Conservation (phyloP, 2,113 vertebrate species). For the Tyrannus savana region DNA sequence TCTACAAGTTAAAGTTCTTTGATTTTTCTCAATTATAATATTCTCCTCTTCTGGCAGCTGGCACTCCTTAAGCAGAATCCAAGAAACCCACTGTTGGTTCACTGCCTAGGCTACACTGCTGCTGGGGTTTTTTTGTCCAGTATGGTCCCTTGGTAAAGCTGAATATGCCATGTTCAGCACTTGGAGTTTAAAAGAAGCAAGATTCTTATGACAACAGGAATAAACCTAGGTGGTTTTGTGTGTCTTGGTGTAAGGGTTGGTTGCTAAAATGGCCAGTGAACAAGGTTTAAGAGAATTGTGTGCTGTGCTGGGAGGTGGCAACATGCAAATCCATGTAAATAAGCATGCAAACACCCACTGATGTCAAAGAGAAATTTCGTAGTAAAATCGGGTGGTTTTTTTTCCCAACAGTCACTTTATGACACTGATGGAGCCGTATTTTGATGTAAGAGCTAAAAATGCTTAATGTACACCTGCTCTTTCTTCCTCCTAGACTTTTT, state of each 20-base stretch:
- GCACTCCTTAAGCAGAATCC: not conserved
- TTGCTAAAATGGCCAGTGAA: not conserved
- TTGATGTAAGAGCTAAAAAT: not conserved
- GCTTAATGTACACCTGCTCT: not conserved
- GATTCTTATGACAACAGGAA: not conserved
- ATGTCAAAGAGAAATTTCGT: not conserved
- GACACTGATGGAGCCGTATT: not conserved
- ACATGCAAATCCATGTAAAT: not conserved
- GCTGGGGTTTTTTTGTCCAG: rapidly evolving
- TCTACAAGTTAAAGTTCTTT: not conserved
- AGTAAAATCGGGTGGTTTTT: not conserved
- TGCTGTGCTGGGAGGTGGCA: not conserved
- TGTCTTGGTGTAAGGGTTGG: not conserved
- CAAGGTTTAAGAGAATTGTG: not conserved
- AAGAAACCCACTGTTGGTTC: not conserved
- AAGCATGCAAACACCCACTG: not conserved
- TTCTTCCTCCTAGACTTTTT: not conserved
- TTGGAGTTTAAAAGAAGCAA: not conserved
- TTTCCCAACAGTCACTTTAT: not conserved
- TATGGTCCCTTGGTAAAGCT: not conserved
- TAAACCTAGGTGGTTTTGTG: not conserved
- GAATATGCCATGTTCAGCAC: not conserved
- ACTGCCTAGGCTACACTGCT: not conserved
- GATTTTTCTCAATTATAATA: not conserved
- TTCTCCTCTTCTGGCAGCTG: not conserved